Base-by-base conservation (phyloP, 2,113 vertebrate genomes). In the Podarcis muralis region DNA sequence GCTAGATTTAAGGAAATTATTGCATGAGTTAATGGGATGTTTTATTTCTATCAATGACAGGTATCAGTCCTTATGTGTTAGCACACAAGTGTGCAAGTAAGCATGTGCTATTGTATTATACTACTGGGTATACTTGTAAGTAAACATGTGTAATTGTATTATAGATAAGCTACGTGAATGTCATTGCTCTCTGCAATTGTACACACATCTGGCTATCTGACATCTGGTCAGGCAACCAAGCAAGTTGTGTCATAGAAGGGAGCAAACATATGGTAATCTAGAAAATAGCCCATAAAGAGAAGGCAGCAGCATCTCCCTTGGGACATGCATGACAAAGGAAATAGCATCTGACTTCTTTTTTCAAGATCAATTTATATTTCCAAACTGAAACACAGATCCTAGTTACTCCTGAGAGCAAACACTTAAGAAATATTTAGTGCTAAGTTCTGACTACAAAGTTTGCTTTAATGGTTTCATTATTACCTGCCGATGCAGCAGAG, bases 381-480 rank as follows among this genome's bases (percentile, higher is more conserved):
- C 83, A 90, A 92, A 91, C 12, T 6, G 5, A 3, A 92, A 86
- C 25, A 84, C 83, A 66, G 92, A 25, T 32, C 35, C 59, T 20
- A 13, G 81, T 88, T 86, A 89, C n/a, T 66, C 16, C 0, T 0
- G 6, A 68, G 48, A 89, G 82, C 15, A 89, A 11, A 43, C 35
- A 72, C 43, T 92, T 62, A 76, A 85, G 69, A 91, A 90, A 92
- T 3, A 35, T 89, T 72, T 88, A 91, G 87, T 75, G 32, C 66
- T 85, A 92, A 84, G 82, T 92, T 93, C 90, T 90, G 13, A 92
- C 86, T 57, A 4, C n/a, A 32, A 79, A 89, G 71, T 85, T 88
- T 88, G 30, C 89, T 93, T 95, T 88, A 93, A 91, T 81, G 81
- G 83, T 82, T 92, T 76, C 87, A 90, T 90, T 92, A 91, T 91